phyloP scores from a whole-genome alignment of 2,797 vertebrate species.

The Cyclura pinguis region DNA sequence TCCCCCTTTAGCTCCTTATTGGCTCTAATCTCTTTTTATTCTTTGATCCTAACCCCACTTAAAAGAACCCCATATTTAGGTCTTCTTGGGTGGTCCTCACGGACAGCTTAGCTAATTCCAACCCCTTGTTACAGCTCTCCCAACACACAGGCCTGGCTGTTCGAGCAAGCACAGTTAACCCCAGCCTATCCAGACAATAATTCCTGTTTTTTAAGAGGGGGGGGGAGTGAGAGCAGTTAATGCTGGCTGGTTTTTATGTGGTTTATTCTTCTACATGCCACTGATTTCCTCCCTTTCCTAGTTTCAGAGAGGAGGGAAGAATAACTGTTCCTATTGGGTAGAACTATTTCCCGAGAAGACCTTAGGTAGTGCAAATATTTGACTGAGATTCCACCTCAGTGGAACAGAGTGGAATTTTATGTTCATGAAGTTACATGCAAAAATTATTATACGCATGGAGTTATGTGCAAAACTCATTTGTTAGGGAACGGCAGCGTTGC shows the following conservation, averaged over 20 bases:
- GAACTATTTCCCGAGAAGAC: neutral
- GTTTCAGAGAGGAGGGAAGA: neutral
- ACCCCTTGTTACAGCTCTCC: conserved; percentile 67
- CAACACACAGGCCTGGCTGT: conserved; percentile 55
- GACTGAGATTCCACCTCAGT: no score
- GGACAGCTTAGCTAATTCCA: conserved; percentile 71
- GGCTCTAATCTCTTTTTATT: conserved; percentile 74
- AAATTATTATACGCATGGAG: no score
- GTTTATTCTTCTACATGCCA: neutral
- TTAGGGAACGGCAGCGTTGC: no score
- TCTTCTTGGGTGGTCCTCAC: conserved; percentile 74
- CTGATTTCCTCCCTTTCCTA: neutral
- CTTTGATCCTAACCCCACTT: conserved; percentile 72
- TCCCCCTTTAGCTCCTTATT: conserved; percentile 74
- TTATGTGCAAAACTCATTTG: no score
- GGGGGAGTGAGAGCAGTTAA: no score
- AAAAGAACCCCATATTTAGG: conserved; percentile 72
- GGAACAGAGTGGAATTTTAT: no score
- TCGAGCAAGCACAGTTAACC: conserved; percentile 64
- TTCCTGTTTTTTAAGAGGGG: conserved; percentile 14
- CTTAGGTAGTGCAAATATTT: neutral
- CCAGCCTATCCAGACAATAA: conserved; percentile 49
- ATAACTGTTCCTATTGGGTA: no score
- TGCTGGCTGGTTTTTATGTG: neutral
- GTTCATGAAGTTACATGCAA: no score